Evolutionary conservation across 2,797 vertebrate genomes (phyloP), one percentile per base, ranked within the genome.

Genomic region (Novumbra hubbsi): DNA sequence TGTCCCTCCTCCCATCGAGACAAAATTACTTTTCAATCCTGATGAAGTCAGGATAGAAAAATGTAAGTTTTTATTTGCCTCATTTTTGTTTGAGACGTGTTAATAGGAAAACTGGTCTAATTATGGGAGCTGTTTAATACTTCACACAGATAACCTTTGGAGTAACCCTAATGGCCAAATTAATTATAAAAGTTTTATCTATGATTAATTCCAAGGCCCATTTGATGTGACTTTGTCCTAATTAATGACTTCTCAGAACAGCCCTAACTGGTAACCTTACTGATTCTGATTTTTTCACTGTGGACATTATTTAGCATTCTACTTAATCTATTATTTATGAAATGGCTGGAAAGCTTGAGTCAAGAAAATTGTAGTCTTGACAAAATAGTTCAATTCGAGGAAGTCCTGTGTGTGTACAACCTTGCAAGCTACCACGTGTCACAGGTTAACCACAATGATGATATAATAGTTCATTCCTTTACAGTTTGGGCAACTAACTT

Each of bases 101-200:
- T 80, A 84, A 78, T 63, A 81, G 77, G 80, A 82, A 76, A 86
- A 78, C 52, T 66, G 73, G 30, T 28, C 74, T 80, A 84, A 90
- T 90, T 86, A 83, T 82, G 79, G 71, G 76, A 77, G 81, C 16
- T 80, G 76, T 86, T 88, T 84, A 88, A 82, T 71, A 71, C 76
- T 83, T 77, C 62, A 32, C 73, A 84, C 52, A 71, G 77, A 86
- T 86, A 78, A 87, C 79, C 73, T 81, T 71, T 69, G 50, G 76
- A 64, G 74, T 66, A 60, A 67, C 80, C 72, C 76, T 83, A 84
- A 89, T 89, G 83, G 84, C 72, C 71, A 75, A 68, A 81, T 84
- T 89, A 81, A 88, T 88, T 88, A 87, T 75, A 73, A 71, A 74
- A 77, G 79, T 81, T 79, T 88, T 83, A 86, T 81, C 76, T 87